Conservation (phyloP, 37 sponge, comb jelly and placozoan genomes). For the Beroe ovata region DNA sequence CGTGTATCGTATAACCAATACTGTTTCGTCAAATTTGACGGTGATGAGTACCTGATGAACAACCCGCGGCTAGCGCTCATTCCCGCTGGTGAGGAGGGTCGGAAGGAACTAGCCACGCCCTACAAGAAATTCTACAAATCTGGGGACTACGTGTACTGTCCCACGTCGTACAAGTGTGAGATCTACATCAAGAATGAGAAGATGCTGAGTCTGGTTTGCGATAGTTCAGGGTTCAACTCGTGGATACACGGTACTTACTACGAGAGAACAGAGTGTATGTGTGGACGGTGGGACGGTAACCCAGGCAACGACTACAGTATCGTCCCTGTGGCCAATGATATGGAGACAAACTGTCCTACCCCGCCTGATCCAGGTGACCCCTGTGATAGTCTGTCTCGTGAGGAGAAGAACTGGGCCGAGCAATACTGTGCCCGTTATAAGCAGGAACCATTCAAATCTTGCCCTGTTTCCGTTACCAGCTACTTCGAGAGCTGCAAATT, state of each 20-base stretch:
- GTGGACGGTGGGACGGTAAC: constrained; percentile 49
- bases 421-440: constrained; percentile 13
- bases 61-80: neutral
- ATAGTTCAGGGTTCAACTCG: neutral
- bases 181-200: constrained; percentile 35
- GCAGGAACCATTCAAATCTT: constrained; percentile 45
- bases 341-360: neutral
- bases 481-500: constrained; percentile 33
- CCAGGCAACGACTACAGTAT: constrained; percentile 10
- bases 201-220: neutral
- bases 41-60: constrained; percentile 9
- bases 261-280: constrained; percentile 32
- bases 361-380: constrained; percentile 6
- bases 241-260: constrained; percentile 54
- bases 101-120: constrained; percentile 9
- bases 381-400: constrained; percentile 15
- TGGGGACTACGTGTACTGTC: constrained; percentile 6
- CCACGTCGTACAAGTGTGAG: neutral
- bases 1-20: neutral
- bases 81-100: neutral
- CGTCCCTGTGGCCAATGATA: neutral
- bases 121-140: constrained; percentile 17
- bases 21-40: constrained; percentile 18
- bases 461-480: constrained; percentile 8
- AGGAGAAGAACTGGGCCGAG: constrained; percentile 55